Percentiles rank a stretch among this genome's conserved stretches.
These are phyloP conservation scores for Caenorhabditis briggsae DNA, from an alignment of 1,140 invertebrate species.

Conservation along the genomic window DNA sequence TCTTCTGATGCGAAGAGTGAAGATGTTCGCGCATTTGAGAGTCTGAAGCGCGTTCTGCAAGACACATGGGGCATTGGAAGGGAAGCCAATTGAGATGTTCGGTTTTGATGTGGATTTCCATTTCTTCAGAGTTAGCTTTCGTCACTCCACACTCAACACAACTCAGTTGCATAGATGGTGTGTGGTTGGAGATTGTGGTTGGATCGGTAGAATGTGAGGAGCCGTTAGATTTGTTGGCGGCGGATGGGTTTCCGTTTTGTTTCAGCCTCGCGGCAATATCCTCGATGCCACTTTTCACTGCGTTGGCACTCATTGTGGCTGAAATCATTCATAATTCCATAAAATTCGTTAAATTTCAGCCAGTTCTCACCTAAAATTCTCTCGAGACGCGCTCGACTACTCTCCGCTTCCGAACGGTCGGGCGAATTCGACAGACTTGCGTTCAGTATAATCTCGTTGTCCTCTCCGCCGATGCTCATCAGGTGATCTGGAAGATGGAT, in stretches of 20 bases:
- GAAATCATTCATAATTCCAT: background rate
- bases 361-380: background rate
- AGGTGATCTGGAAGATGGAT: constrained; percentile 40
- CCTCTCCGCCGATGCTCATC: constrained; percentile 52
- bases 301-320: constrained; percentile 4
- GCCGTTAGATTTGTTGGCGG: background rate
- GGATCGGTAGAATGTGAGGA: no score
- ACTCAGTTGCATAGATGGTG: constrained; percentile 58
- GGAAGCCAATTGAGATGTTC: constrained; percentile 77
- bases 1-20: constrained; percentile 75
- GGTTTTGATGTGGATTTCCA: constrained; percentile 74
- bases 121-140: constrained; percentile 63
- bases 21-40: constrained; percentile 76
- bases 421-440: constrained; percentile 42
- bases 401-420: constrained; percentile 14
- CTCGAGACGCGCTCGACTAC: constrained; percentile 17
- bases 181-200: constrained; percentile 55
- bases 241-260: constrained; percentile 2
- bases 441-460: constrained; percentile 55
- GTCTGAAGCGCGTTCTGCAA: constrained; percentile 71
- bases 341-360: no score
- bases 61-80: constrained; percentile 73
- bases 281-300: constrained; percentile 14
- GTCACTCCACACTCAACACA: constrained; percentile 65
- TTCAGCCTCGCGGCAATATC: constrained; percentile 30